These are phyloP conservation scores for Pteromalus puparum DNA, from an alignment of 1,140 invertebrate species.

Conservation along the genomic window DNA sequence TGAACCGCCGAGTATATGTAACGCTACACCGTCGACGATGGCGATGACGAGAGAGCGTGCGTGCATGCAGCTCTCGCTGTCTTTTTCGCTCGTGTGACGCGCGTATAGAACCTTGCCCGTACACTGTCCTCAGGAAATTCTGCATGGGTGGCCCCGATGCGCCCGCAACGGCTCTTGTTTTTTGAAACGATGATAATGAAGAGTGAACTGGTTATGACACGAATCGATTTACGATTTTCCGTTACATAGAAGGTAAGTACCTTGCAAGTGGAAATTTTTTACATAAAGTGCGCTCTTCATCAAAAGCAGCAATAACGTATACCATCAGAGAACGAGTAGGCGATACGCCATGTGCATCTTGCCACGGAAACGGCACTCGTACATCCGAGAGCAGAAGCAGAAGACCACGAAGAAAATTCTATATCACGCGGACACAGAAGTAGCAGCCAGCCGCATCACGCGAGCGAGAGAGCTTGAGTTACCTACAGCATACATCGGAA, in stretches of 20 bases:
- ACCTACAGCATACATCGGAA: constrained; percentile 56
- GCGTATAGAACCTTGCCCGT: constrained; percentile 13
- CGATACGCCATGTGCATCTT: constrained; percentile 53
- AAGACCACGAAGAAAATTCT: constrained; percentile 11
- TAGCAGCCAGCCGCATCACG: background rate
- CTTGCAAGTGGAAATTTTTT: no score
- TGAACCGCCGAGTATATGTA: constrained; percentile 54
- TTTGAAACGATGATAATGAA: background rate
- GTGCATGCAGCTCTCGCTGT: background rate
- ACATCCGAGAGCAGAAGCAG: background rate
- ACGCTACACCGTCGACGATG: constrained; percentile 58
- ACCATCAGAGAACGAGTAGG: background rate
- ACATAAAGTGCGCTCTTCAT: no score
- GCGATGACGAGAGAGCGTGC: background rate
- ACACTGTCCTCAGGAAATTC: constrained; percentile 42
- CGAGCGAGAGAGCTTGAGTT: constrained; percentile 59
- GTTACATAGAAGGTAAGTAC: no score
- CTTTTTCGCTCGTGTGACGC: background rate
- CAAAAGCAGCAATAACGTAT: no score
- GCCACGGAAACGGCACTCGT: constrained; percentile 4
- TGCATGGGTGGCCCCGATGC: constrained; percentile 57
- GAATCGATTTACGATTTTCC: no score
- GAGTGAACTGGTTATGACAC: no score
- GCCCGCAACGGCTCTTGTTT: background rate
- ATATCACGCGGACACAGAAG: background rate